phyloP scores from a whole-genome alignment of 2,797 vertebrate genomes.

The Rhinoraja longicauda region DNA sequence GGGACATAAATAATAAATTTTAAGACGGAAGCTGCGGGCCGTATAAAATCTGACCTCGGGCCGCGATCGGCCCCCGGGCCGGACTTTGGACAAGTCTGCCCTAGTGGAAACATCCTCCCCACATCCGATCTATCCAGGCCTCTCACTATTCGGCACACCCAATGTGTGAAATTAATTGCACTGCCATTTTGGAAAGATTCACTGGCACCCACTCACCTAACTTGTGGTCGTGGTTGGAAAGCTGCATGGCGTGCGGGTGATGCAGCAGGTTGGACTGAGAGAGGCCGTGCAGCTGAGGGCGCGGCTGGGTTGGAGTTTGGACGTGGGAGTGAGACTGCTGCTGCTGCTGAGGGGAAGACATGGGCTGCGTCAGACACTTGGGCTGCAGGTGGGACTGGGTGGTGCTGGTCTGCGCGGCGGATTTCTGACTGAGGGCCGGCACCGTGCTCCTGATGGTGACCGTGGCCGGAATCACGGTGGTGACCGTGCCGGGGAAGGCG shows the following conservation, averaged over 20 bases:
- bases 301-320: conserved; percentile 25
- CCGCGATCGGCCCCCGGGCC: too few species aligned
- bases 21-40: too few species aligned
- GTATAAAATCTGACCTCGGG: too few species aligned
- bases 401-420: conserved; percentile 54
- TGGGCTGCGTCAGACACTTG: conserved; percentile 54
- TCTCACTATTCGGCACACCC: too few species aligned
- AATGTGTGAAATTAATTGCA: too few species aligned
- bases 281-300: background rate
- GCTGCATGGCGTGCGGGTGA: background rate
- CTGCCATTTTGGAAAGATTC: background rate
- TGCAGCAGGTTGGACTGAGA: background rate
- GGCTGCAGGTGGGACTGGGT: conserved; percentile 58
- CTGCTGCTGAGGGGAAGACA: conserved; percentile 38
- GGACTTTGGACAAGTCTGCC: too few species aligned
- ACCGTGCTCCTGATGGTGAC: conserved; percentile 72
- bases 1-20: too few species aligned
- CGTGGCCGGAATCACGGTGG: conserved; percentile 76
- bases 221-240: background rate
- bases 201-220: background rate
- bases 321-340: conserved; percentile 41
- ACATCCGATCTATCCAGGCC: too few species aligned
- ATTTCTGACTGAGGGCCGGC: conserved; percentile 54
- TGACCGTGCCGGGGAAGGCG: conserved; percentile 63
- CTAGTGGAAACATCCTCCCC: too few species aligned